phyloP scores from a whole-genome alignment of 2,797 vertebrate species.

The Acrossocheilus fasciatus region DNA sequence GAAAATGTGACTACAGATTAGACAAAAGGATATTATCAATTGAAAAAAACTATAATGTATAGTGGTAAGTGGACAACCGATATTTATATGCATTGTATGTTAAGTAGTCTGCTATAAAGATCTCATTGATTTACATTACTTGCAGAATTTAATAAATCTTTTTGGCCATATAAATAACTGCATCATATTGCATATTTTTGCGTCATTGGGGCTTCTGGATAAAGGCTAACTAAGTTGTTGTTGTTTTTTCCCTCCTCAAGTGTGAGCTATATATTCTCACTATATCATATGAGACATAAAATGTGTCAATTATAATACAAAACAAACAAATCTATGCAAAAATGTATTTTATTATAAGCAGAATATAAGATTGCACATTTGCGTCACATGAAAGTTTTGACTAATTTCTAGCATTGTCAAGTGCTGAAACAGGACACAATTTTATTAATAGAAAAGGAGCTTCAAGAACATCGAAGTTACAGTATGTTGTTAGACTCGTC shows the following conservation, averaged over 20 bases:
- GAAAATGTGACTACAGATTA: no score
- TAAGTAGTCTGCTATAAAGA: not conserved
- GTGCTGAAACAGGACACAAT: slow-evolving; percentile 18
- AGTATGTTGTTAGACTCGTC: not conserved
- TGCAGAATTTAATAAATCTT: no score
- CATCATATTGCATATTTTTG: not conserved
- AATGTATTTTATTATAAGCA: not conserved
- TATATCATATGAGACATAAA: not conserved
- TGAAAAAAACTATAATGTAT: no score
- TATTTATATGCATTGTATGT: not conserved
- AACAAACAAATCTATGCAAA: no score
- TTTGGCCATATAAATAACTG: not conserved
- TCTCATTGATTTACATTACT: not conserved
- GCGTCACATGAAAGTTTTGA: not conserved
- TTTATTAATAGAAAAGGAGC: not conserved
- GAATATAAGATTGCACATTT: not conserved
- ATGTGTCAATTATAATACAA: not conserved
- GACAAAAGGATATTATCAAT: no score
- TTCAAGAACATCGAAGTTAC: not conserved
- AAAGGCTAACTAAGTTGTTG: not conserved
- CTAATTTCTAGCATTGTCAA: not conserved
- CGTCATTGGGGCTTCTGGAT: not conserved
- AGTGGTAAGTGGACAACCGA: no score
- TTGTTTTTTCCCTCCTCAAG: not conserved
- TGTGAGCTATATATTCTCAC: not conserved